Percentiles rank a stretch among this genome's conserved stretches.
Evolutionary conservation across 92 coral and sea anemone species (phyloP).

Genomic region (Micromussa lordhowensis): DNA sequence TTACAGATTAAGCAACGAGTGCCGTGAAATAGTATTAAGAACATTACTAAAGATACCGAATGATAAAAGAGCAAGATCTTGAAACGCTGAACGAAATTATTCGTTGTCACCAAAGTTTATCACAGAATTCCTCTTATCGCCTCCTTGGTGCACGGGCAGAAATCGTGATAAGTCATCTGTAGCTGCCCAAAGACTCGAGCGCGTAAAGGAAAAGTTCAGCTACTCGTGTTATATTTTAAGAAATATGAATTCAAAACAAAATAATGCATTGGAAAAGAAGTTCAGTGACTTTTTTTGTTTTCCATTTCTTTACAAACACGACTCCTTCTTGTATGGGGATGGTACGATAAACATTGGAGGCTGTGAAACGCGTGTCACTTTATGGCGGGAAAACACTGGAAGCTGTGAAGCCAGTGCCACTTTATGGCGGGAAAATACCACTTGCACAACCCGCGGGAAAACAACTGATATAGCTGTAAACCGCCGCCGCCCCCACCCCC

Average conservation of each 20-base stretch:
- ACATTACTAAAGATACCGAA: background rate
- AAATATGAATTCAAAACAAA: background rate
- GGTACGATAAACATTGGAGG: background rate
- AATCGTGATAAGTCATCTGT: too few species aligned
- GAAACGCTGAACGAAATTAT: background rate
- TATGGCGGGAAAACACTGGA: background rate
- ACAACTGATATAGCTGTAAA: background rate
- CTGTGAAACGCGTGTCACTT: background rate
- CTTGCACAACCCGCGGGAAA: background rate
- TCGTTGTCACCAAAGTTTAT: background rate
- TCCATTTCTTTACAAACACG: background rate
- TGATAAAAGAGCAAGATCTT: background rate
- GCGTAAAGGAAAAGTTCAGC: background rate
- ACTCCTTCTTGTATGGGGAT: background rate
- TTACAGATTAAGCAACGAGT: background rate
- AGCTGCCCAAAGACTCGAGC: background rate
- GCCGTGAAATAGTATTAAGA: too few species aligned
- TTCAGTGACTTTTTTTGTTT: too few species aligned
- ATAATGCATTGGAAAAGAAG: background rate
- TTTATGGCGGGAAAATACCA: background rate
- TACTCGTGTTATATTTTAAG: background rate
- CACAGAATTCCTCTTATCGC: background rate
- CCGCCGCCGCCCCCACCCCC: too few species aligned
- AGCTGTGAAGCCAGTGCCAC: background rate
- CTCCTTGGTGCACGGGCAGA: background rate